These are phyloP conservation scores for Echiichthys vipera DNA, from an alignment of 2,797 vertebrate species.

Conservation along the genomic window DNA sequence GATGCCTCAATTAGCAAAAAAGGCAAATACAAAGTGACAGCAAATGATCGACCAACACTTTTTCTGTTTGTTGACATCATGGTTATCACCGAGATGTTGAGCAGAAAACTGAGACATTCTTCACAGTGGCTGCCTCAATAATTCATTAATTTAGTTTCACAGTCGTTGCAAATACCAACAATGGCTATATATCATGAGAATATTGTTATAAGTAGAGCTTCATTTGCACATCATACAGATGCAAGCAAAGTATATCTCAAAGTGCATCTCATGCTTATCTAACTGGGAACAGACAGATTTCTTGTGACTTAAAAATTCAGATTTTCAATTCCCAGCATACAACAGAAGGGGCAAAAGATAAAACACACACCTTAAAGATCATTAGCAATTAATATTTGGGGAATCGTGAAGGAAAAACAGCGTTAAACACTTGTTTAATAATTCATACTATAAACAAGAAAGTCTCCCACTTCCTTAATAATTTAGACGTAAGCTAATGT, in stretches of 20 bases:
- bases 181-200: conserved; percentile 37
- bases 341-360: conserved; percentile 76
- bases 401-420: conserved; percentile 84
- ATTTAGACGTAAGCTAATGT: conserved; percentile 99
- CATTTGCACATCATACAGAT: conserved; percentile 65
- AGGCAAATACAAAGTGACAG: conserved; percentile 45
- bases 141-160: conserved; percentile 47
- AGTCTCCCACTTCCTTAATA: conserved; percentile 99
- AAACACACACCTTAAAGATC: conserved; percentile 86
- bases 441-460: conserved; percentile 99
- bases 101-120: conserved; percentile 44
- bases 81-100: conserved; percentile 40
- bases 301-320: conserved; percentile 49
- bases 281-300: conserved; percentile 54
- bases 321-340: conserved; percentile 62
- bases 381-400: conserved; percentile 88
- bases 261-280: conserved; percentile 64
- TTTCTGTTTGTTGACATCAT: conserved; percentile 34
- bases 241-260: conserved; percentile 52
- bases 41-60: conserved; percentile 16
- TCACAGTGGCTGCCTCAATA: conserved; percentile 28
- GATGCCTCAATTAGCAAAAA: conserved; percentile 28
- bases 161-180: conserved; percentile 45
- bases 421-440: conserved; percentile 95
- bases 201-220: conserved; percentile 39